These are phyloP conservation scores for Oryzias dopingdopingensis DNA, from an alignment of 2,797 vertebrate species.

Conservation along the genomic window DNA sequence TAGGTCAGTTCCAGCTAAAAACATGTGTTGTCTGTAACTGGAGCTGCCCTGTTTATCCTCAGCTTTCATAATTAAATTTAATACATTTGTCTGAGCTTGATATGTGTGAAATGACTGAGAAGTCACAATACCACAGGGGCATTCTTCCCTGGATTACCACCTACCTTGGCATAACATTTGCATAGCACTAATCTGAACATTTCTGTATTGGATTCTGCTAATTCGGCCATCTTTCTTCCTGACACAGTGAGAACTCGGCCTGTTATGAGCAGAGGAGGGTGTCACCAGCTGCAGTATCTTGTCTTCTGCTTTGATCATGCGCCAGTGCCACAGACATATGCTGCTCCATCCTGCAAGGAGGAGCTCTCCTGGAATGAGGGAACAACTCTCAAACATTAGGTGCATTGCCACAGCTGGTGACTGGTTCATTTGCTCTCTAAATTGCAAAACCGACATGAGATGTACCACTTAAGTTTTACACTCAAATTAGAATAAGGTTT, in stretches of 20 bases:
- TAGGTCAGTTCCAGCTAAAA: conserved; percentile 18
- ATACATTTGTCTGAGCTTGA: conserved; percentile 17
- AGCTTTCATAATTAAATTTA: conserved; percentile 15
- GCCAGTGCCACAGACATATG: conserved; percentile 67
- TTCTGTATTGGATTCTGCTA: conserved; percentile 23
- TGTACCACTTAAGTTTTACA: conserved; percentile 37
- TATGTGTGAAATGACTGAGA: conserved; percentile 20
- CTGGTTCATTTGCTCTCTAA: conserved; percentile 58
- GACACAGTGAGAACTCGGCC: conserved; percentile 25
- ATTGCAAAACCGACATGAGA: conserved; percentile 43
- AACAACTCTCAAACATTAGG: conserved; percentile 54
- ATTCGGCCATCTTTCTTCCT: conserved; percentile 37
- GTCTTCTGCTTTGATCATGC: conserved; percentile 63
- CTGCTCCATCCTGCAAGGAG: conserved; percentile 65
- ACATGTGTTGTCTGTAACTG: conserved; percentile 10
- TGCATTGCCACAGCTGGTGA: conserved; percentile 57
- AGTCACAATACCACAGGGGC: conserved; percentile 7
- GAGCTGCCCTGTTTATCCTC: conserved; percentile 7
- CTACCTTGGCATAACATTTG: conserved; percentile 2
- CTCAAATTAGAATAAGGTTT: conserved; percentile 23
- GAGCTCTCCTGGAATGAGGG: conserved; percentile 49
- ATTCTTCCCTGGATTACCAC: conserved; percentile 12
- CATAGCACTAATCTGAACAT: conserved; percentile 12
- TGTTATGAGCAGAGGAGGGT: conserved; percentile 28
- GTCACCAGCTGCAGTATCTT: conserved; percentile 53